A percentile compares a stretch with the other conserved stretches of the same genome.
Conservation (phyloP, 2,113 vertebrate genomes). For the Equus przewalskii region DNA sequence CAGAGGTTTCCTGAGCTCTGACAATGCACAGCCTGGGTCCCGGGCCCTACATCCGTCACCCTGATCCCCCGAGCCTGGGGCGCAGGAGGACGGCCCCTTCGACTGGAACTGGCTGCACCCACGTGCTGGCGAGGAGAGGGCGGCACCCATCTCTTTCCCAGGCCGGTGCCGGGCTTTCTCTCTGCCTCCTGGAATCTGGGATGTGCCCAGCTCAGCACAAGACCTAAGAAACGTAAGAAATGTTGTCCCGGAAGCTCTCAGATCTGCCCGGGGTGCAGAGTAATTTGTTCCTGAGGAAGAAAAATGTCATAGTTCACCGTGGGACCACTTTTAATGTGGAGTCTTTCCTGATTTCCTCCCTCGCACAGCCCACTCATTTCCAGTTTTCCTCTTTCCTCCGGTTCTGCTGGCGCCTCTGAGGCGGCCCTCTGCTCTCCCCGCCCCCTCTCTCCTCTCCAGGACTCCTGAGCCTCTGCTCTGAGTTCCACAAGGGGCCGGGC, state of each 20-base stretch:
- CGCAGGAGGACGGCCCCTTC: too few species aligned
- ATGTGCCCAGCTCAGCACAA: neutral
- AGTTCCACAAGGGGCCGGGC: neutral
- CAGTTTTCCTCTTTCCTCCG: neutral
- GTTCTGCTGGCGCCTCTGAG: neutral
- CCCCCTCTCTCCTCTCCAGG: neutral
- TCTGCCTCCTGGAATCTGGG: neutral
- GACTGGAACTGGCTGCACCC: neutral
- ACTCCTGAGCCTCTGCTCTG: neutral
- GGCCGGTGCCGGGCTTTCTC: neutral
- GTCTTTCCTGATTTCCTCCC: constrained; percentile 4
- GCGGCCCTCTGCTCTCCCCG: too few species aligned
- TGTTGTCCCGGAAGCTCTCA: neutral
- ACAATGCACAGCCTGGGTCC: accelerated
- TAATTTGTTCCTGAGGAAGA: neutral
- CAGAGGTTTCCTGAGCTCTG: neutral
- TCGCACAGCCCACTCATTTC: neutral
- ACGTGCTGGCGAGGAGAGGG: too few species aligned
- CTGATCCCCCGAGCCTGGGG: neutral
- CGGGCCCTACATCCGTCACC: accelerated
- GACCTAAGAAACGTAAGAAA: accelerated
- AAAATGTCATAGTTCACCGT: neutral
- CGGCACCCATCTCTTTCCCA: accelerated
- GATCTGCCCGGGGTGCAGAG: accelerated
- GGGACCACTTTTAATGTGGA: neutral